Base-by-base conservation (phyloP, 2,888 invertebrate genomes). In the Miltochrista miniata region DNA sequence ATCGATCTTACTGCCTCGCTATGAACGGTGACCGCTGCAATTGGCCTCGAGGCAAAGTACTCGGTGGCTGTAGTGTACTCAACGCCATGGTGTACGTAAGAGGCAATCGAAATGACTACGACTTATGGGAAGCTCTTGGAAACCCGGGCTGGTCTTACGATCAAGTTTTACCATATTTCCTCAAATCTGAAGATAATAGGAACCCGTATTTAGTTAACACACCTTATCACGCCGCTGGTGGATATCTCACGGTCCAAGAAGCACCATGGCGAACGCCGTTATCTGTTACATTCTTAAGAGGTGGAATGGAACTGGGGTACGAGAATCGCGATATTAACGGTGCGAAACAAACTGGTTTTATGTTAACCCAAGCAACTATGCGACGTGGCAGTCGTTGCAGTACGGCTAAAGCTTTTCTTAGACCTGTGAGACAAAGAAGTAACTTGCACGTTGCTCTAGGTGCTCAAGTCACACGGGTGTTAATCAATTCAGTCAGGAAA, bases 81-180 rank as follows among this genome's bases (percentile, higher is more conserved):
- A 98, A 98, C 80, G 96, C 96, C 11, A 98, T 98, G 98, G 94
- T 98, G 33, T 98, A 98, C 86, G 95, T 97, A 10, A 93, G 98
- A 45, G 98, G 98, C 46, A 98, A 97, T 73, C 93, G 94, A 63
- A 94, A 94, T 54, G 98, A 98, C 74, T 98, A 97, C 86, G 96
- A 98, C 78, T 92, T 94, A 18, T 98, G 98, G 98, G 96, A 96
- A 33, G 92, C 93, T 0, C 86, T 95, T 33, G 98, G 98, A 0
- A 97, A 97, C 79, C 91, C 93, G 0, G 98, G 98, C 9, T 98
- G 98, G 98, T 94, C 95, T 7, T 97, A 96, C 83, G 93, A 95
- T 35, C 93, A 96, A 60, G 95, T 97, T 1, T 85, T 97, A 43
- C 96, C 95, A 2, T 97, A 97, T 76, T 97, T 97, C 77, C 87